These are phyloP conservation scores for Poeciliopsis paucimaculata DNA, from an alignment of 2,797 vertebrate species.

Conservation along the genomic window DNA sequence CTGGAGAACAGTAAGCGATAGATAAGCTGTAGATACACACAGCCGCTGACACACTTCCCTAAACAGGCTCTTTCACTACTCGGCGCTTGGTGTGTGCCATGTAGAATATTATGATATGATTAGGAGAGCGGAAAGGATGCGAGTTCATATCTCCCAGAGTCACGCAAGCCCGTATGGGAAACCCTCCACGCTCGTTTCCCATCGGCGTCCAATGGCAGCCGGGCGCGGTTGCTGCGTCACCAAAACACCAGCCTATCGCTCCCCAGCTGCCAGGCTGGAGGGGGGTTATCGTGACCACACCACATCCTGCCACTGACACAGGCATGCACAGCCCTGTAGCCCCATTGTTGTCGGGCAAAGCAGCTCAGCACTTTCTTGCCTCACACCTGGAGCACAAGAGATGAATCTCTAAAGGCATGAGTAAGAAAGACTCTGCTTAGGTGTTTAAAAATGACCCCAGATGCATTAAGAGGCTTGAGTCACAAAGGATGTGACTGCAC, in stretches of 20 bases:
- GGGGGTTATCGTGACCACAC: constrained; percentile 63
- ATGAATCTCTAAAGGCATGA: constrained; percentile 1
- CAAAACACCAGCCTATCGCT: constrained; percentile 35
- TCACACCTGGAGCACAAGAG: constrained; percentile 14
- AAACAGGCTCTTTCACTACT: constrained; percentile 52
- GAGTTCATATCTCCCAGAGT: constrained; percentile 31
- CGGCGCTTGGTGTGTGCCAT: background rate
- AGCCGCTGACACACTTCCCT: constrained; percentile 26
- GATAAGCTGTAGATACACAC: constrained; percentile 19
- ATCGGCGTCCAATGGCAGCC: constrained; percentile 30
- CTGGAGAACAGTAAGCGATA: constrained; percentile 21
- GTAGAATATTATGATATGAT: constrained; percentile 25
- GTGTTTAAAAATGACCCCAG: constrained; percentile 14
- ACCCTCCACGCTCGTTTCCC: constrained; percentile 17
- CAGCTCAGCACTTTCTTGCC: constrained; percentile 34
- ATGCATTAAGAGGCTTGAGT: constrained; percentile 35
- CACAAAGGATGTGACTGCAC: constrained; percentile 58
- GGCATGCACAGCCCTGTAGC: constrained; percentile 17
- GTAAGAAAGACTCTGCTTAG: background rate
- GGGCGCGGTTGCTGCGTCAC: background rate
- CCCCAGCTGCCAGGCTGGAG: constrained; percentile 27
- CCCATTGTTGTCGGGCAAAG: constrained; percentile 36
- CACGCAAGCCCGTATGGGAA: constrained; percentile 21
- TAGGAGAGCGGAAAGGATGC: constrained; percentile 16
- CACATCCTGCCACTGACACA: constrained; percentile 63